Evolutionary conservation across 2,113 vertebrate species (phyloP), one percentile per base, ranked within the genome.

Genomic region (Calidris pygmaea): DNA sequence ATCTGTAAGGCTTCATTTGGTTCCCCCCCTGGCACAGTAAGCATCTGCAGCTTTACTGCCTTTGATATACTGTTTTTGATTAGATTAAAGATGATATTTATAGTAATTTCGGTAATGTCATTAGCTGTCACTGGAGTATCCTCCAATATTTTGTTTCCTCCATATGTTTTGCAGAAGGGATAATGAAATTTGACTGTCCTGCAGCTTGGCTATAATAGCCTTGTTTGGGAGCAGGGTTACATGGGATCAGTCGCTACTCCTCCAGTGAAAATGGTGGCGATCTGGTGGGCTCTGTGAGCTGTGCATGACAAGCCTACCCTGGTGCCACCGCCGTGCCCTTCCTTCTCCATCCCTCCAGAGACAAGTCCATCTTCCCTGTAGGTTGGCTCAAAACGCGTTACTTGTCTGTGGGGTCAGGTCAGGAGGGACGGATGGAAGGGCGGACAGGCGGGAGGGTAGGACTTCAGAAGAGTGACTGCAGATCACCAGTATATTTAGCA

Each of bases 1-100:
- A 93, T 97, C 86, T 96, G 97, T 96, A 96, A 97, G 82, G 96
- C 94, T 96, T 88, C 96, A 95, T 95, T 96, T 92, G 80, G 94
- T 89, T 95, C 94, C 86, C 80, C 80, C 85, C 74, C 85, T 89
- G 85, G 88, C 97, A 95, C 94, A 95, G 92, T 95, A 90, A 95
- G 84, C 93, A 95, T 76, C 82, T 93, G 93, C 87, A 93, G 86
- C 89, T 88, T 93, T 91, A 97, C 88, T 75, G 68, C 93, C 81
- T 96, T 95, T 96, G 95, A 97, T 96, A 94, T 91, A 95, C 94
- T 96, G 89, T 48, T 96, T 95, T 95, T 95, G 89, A 84, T 93
- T 78, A 95, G 92, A 96, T 94, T 93, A 92, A 97, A 97, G 88
- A 72, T 85, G 89, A 94, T 95, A 96, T 96, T 96, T 95, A 87